Evolutionary conservation across 2,888 invertebrate genomes (phyloP), one percentile per base, ranked within the genome.

Genomic region (Leptinotarsa juncta): DNA sequence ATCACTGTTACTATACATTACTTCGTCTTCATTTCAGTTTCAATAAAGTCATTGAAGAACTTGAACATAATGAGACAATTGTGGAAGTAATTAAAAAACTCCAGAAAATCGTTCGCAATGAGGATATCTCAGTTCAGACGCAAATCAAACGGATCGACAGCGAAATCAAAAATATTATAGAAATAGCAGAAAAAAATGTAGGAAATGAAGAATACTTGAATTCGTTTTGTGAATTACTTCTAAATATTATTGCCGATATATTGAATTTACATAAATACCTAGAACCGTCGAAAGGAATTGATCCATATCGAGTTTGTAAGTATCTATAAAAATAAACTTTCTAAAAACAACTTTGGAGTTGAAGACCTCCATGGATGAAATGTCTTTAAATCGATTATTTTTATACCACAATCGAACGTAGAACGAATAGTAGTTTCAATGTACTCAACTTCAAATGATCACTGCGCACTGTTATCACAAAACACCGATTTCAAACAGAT

Each of bases 171-270:
- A 65, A 76, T 16, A 71, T 79, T 4, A 73, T 76, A 49, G 66
- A 62, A 1, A 70, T 77, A 51, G 73, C 80, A 1, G 62, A 71
- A 42, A 18, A 65, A 3, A 75, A 80, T 67, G 55, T 82, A 12
- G 83, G 83, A 10, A 68, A 79, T 12, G 50, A 77, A 14, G 73
- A 82, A 26, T 79, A 79, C 65, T 73, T 85, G 5, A 73, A 78
- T 5, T 68, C 69, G 7, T 79, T 82, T 79, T 60, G 69, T 65
- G 7, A 57, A 70, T 32, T 72, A 75, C 62, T 80, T 65, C 23
- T 79, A 15, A 73, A 76, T 12, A 75, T 75, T 65, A 50, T 77
- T 18, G 48, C 77, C 2, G 67, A 73, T 50, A 65, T 78, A 32
- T 50, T 69, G 16, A 76, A 72, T 26, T 23, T 78, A 16, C 69